Evolutionary conservation across 1,140 invertebrate species (phyloP).

Genomic region (Bombus cullumanus): DNA sequence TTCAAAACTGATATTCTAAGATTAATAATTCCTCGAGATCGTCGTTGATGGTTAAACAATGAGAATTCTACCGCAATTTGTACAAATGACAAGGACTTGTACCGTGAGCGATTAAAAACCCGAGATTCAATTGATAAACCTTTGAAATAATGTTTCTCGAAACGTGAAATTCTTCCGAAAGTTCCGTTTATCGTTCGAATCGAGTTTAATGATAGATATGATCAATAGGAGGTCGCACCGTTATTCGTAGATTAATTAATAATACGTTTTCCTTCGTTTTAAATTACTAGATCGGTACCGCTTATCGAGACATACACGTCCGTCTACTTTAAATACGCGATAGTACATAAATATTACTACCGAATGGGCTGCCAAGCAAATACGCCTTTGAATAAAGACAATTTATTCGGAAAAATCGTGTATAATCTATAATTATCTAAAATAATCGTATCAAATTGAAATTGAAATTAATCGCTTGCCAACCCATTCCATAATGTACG

Average conservation of each 20-base stretch:
- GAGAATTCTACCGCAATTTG: constrained; percentile 39
- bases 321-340: constrained; percentile 49
- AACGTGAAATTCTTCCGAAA: neutral
- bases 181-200: neutral
- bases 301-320: constrained; percentile 41
- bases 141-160: neutral
- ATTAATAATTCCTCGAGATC: constrained; percentile 6
- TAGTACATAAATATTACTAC: constrained; percentile 49
- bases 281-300: constrained; percentile 59
- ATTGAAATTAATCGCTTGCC: neutral
- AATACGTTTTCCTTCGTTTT: constrained; percentile 20
- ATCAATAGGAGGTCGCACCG: constrained; percentile 43
- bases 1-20: neutral
- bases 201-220: constrained; percentile 25
- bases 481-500: constrained; percentile 15
- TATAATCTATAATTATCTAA: neutral
- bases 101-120: constrained; percentile 32
- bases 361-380: constrained; percentile 3
- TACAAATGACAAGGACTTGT: constrained; percentile 36
- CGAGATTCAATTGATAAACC: neutral
- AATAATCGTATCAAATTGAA: neutral
- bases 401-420: neutral
- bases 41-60: neutral
- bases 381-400: neutral
- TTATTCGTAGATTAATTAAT: constrained; percentile 45